Evolutionary conservation across 2,888 invertebrate genomes (phyloP), one percentile per base, ranked within the genome.

Genomic region (Gandaritis pyraliata): DNA sequence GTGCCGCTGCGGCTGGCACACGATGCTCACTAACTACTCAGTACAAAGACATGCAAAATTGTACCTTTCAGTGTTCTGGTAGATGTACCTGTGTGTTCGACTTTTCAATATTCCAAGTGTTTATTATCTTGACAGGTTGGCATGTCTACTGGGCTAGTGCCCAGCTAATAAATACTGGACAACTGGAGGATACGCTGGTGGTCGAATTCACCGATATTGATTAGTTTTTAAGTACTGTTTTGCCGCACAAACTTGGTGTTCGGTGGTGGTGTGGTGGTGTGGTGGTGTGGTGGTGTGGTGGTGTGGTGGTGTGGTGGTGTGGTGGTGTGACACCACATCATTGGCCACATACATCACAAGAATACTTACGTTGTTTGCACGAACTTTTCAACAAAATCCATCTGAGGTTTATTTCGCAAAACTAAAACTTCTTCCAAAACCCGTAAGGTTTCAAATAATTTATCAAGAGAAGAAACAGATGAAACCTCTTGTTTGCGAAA

Each of bases 401-500:
- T 39, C 15, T 39, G 5, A 46, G 36, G 13, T 46, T 23, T 46
- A 23, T 54, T 23, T 18, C n/a, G 7, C 10, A 29, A 56, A 56
- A 39, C 47, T 38, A 48, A 47, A 39, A 39, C 55, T 47, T 47
- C 30, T 15, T 30, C 13, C 39, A 8, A 48, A 15, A 38, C 30
- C 11, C 12, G 38, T 48, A 56, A 41, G 30, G 30, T 15, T 29
- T 41, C n/a, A 41, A 56, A 41, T 48, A 39, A 29, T 30, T 53
- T 16, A 41, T 30, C 30, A 39, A 12, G 30, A 56, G 48, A 48
- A 36, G 38, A 47, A 55, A 47, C 29, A 47, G 38, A 29, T 51
- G 18, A 47, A 39, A 55, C 39, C 47, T 48, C 16, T 55, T 55
- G 39, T 55, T 55, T 30, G 30, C 30, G 48, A 39, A 41, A 45